Evolutionary conservation across 92 coral and sea anemone genomes (phyloP), one percentile per base, ranked within the genome.

Genomic region (Pocillopora grandis): DNA sequence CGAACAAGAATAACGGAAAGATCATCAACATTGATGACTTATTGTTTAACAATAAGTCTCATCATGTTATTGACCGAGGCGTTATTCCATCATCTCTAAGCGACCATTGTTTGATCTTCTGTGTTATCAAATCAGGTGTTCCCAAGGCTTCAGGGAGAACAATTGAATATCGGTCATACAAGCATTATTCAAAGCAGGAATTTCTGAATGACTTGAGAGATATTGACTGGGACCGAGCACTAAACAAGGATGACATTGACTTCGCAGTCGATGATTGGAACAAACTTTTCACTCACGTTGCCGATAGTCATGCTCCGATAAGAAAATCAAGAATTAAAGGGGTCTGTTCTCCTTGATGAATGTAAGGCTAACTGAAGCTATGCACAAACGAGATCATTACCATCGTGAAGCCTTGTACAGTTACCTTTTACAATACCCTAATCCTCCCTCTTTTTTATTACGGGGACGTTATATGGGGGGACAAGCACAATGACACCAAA

Each of bases 1-100:
- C 91, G 84, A 72, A 88, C 88, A 70, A 19, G 91, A 76, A 84
- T 88, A 62, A 82, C 88, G 20, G 81, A 64, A 33, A 86, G 18
- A 69, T 86, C 85, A 66, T 77, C 89, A 16, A 35, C 59, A n/a
- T 16, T 66, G 61, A 84, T 88, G 91, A 88, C 76, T 74, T 88
- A 59, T n/a, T 88, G 21, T 88, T 84, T 71, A 11, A n/a, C n/a
- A 88, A 84, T 65, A 65, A 56, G 49, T 52, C 12, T 17, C 91
- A 88, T 59, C 88, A 88, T 20, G 78, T 88, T 19, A 49, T 14
- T 21, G 86, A 87, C 42, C 84, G 37, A 52, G 84, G 87, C 61
- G 88, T 84, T 59, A 56, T 88, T 12, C 66, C 62, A 62, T 62
- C 66, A 60, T 17, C 74, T 27, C 35, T 88, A 55, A 84, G 88